These are phyloP conservation scores for Rosalia funebris DNA, from an alignment of 2,888 invertebrate species.

Conservation along the genomic window DNA sequence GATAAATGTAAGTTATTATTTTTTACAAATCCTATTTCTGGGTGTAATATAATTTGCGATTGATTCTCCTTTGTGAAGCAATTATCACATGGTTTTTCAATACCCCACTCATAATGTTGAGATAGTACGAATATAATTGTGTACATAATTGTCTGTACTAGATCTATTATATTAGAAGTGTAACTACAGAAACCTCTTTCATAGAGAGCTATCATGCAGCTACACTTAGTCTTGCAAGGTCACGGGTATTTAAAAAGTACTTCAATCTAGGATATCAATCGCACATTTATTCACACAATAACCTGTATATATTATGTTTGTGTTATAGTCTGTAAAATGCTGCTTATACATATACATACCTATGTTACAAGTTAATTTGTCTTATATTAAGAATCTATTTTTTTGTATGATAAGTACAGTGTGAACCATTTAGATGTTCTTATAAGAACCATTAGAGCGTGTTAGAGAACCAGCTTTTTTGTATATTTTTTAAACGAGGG, in stretches of 20 bases:
- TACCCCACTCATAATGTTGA: no score
- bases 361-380: conserved; percentile 20
- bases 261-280: no score
- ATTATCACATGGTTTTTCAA: no score
- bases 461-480: conserved; percentile 30
- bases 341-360: neutral
- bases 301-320: conserved; percentile 25
- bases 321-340: neutral
- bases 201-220: no score
- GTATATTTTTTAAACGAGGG: conserved; percentile 30
- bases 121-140: no score
- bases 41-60: conserved; percentile 13
- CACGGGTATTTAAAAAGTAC: no score
- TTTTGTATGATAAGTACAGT: conserved; percentile 29
- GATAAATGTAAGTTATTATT: conserved; percentile 29
- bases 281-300: conserved; percentile 15
- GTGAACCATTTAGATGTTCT: conserved; percentile 28
- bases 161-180: no score
- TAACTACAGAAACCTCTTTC: no score
- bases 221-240: no score
- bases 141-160: no score
- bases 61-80: neutral
- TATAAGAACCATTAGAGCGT: conserved; percentile 25
- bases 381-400: conserved; percentile 23
- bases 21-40: conserved; percentile 15